Base-by-base conservation (phyloP, 2,113 vertebrate genomes). In the Egretta garzetta region DNA sequence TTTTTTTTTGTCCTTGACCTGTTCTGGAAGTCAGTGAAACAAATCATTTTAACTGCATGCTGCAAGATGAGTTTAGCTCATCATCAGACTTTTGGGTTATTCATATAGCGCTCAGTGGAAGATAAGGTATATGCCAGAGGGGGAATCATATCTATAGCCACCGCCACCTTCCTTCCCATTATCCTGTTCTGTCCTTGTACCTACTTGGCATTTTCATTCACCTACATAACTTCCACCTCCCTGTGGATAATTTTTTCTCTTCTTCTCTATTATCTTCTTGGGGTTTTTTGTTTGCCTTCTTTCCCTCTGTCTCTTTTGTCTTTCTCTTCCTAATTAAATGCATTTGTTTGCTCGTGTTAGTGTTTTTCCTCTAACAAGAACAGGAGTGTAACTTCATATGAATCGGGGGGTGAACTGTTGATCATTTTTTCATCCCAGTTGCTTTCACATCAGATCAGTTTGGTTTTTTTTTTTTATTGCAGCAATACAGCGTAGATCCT, bases 131-230 rank as follows among this genome's bases (percentile, higher is more conserved):
- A 28, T 26, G 28, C 33, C 17, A 49, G 17, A 43, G 24, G 12
- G 17, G 17, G 60, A 35, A 43, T 81, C 3, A 2, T 26, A 52
- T n/a, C 41, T 47, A 10, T 26, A 58, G 35, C 9, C 4, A 3
- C 15, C 14, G 2, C 15, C 14, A 1, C 33, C 7, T 15, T 19
- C 47, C 55, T 47, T 50, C 28, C 14, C 1, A 0, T 50, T 47
- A 9, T 4, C 16, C 28, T 49, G 16, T 72, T 68, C 49, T 58
- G 35, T 43, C 67, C 12, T 49, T n/a, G 7, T 53, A 41, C 24
- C 39, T 66, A 2, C 21, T 60, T 8, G 18, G 33, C 14, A 5
- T 60, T 90, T 55, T 80, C 30, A 43, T 80, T 83, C 47, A 52
- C 11, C 39, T 80, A 21, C 8, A 2, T 30, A 72, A 52, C 39